phyloP scores from a whole-genome alignment of 2,888 invertebrate genomes.

The Diplazon laetatorius region DNA sequence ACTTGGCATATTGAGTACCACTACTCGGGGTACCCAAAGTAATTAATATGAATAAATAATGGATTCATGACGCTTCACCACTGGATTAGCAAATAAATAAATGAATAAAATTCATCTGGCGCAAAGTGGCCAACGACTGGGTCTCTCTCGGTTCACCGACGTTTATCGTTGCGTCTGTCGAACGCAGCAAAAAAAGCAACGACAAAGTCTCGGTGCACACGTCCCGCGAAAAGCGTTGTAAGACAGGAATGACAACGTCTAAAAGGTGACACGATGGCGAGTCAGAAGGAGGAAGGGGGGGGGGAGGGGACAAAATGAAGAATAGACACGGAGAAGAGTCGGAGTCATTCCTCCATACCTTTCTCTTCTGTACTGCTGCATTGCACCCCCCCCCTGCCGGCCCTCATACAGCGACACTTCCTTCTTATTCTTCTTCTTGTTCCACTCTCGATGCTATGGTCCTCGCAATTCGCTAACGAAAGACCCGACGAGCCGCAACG shows the following conservation, averaged over 20 bases:
- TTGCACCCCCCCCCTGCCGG: no score
- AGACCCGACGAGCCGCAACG: slow-evolving; percentile 28
- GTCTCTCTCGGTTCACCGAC: no score
- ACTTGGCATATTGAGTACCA: no score
- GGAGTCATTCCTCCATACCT: slow-evolving; percentile 10
- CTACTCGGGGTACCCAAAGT: no score
- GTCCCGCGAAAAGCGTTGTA: background rate
- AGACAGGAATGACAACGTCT: no score
- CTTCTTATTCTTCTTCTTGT: slow-evolving; percentile 26
- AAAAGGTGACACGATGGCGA: background rate
- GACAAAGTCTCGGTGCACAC: background rate
- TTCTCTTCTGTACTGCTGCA: slow-evolving; percentile 2
- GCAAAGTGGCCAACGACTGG: no score
- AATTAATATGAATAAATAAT: no score
- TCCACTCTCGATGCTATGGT: slow-evolving; percentile 41
- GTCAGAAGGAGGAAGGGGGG: background rate
- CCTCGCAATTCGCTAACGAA: slow-evolving; percentile 43
- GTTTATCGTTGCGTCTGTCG: no score
- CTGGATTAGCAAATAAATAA: no score
- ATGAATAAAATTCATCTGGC: no score
- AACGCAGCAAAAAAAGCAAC: background rate
- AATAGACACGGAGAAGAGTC: slow-evolving; percentile 67
- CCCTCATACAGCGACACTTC: background rate
- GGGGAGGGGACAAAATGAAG: slow-evolving; percentile 68
- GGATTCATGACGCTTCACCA: no score